These are phyloP conservation scores for Drosophila sechellia DNA, from an alignment of 1,140 invertebrate species.

Conservation along the genomic window DNA sequence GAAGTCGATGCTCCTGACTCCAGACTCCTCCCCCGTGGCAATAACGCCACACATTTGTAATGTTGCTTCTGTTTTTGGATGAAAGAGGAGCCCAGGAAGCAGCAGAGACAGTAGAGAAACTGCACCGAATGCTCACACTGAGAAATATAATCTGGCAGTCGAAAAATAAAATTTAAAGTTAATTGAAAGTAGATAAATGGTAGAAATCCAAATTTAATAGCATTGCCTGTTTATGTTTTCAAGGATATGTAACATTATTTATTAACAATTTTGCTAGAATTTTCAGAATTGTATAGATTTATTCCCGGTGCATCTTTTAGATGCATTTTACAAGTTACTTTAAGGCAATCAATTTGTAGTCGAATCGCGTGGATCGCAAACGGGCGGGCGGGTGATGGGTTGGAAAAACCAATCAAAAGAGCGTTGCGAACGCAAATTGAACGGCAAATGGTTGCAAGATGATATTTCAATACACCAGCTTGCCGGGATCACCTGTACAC, in stretches of 20 bases:
- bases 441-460: conserved; percentile 79
- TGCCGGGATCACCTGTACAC: conserved; percentile 11
- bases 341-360: conserved; percentile 82
- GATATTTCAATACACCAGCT: conserved; percentile 76
- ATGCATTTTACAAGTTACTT: conserved; percentile 81
- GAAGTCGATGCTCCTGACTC: conserved; percentile 36
- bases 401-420: conserved; percentile 82
- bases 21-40: conserved; percentile 77
- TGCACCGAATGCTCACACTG: conserved; percentile 19
- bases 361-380: conserved; percentile 15
- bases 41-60: conserved; percentile 83
- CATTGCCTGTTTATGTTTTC: too few relatives aligned
- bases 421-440: conserved; percentile 82
- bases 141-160: not conserved
- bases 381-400: conserved; percentile 18
- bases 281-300: not conserved
- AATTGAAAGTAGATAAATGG: too few relatives aligned
- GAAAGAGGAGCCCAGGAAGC: conserved; percentile 54
- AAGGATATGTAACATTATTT: too few relatives aligned
- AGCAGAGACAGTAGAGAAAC: conserved; percentile 9
- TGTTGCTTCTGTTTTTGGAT: conserved; percentile 78
- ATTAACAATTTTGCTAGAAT: too few relatives aligned
- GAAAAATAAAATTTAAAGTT: not conserved
- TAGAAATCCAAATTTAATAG: too few relatives aligned
- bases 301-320: conserved; percentile 47